A percentile compares a stretch with the other conserved stretches of the same genome.
phyloP scores from a whole-genome alignment of 2,113 vertebrate genomes.

The Silurus asotus region DNA sequence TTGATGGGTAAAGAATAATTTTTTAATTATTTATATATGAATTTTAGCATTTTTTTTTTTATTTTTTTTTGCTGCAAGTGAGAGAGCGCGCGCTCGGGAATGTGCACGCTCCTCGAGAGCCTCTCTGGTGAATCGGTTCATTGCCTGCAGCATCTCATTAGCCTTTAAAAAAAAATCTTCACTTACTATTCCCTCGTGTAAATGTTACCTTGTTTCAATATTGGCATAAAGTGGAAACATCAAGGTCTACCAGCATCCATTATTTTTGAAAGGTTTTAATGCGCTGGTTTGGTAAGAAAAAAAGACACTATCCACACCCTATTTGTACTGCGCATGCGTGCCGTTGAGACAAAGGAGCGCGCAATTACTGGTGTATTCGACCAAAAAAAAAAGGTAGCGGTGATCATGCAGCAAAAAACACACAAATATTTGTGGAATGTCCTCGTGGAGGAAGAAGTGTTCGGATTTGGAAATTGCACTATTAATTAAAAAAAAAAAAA shows the following conservation, averaged over 20 bases:
- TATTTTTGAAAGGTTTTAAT: not conserved
- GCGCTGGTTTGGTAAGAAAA: constrained; percentile 57
- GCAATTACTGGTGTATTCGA: constrained; percentile 55
- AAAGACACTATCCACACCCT: constrained; percentile 74
- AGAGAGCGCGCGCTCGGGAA: constrained; percentile 1
- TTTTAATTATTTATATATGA: too few species aligned
- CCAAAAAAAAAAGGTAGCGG: not conserved
- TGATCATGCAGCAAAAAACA: not conserved
- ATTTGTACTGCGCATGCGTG: constrained; percentile 73
- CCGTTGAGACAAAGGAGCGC: constrained; percentile 72
- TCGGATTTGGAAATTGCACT: not conserved
- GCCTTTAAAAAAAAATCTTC: not conserved
- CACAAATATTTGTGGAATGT: not conserved
- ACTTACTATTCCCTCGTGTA: not conserved
- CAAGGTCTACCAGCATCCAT: not conserved
- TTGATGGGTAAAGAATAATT: not conserved
- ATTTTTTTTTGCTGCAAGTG: not conserved
- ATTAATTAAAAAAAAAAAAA: too few species aligned
- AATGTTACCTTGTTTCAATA: not conserved
- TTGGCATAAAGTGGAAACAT: too few species aligned
- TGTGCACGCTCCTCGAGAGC: constrained; percentile 17
- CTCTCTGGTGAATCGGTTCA: constrained; percentile 20
- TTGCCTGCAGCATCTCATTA: constrained; percentile 40
- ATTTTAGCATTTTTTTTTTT: not conserved
- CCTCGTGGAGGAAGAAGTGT: not conserved